phyloP scores from a whole-genome alignment of 2,113 vertebrate species.

The Typhlomys cinereus region DNA sequence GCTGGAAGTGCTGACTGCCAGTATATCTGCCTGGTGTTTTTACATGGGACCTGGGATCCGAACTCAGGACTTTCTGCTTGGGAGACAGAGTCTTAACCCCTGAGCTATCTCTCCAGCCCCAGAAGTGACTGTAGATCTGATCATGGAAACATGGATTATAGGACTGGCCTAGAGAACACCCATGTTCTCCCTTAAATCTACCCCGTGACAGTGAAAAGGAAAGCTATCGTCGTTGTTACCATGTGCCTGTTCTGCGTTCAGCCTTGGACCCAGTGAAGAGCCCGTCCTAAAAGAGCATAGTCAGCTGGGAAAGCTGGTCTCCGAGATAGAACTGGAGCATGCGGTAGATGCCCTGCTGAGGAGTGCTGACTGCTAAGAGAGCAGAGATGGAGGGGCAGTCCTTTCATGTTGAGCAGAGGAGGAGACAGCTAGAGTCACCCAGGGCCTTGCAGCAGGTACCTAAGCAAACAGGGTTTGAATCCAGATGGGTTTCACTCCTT shows the following conservation, averaged over 20 bases:
- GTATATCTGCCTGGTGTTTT: no score
- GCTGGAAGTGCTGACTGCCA: no score
- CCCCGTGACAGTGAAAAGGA: conserved; percentile 26
- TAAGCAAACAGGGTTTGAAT: neutral
- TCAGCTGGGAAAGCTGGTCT: conserved; percentile 25
- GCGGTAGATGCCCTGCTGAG: neutral
- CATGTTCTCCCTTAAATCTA: neutral
- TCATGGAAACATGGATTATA: conserved; percentile 27
- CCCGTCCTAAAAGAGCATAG: neutral
- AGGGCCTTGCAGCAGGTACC: neutral
- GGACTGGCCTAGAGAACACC: neutral
- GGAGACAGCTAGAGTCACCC: neutral
- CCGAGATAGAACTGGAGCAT: neutral
- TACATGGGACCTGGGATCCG: no score
- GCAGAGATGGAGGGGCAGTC: neutral
- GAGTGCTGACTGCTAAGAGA: neutral
- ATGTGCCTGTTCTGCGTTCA: neutral
- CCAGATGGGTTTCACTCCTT: neutral
- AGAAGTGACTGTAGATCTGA: neutral
- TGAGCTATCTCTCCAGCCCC: no score
- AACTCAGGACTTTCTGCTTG: no score
- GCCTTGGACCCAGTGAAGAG: neutral
- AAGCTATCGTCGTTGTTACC: neutral
- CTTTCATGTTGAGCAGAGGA: neutral
- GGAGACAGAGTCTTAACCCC: no score